Base-by-base conservation (phyloP, 1,140 invertebrate species). In the Ips nitidus region DNA sequence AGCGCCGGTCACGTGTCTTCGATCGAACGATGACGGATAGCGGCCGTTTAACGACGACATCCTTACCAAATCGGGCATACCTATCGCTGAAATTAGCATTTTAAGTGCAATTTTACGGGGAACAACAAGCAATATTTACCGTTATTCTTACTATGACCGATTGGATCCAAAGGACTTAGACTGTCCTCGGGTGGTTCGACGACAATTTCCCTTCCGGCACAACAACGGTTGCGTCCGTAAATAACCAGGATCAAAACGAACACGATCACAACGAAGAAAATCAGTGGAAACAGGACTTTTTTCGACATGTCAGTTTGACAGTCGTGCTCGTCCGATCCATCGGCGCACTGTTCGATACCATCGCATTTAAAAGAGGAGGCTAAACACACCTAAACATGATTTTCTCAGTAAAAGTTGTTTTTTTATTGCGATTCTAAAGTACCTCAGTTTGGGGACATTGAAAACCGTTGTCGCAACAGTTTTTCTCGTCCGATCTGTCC, bases 1-100 rank as follows among this genome's bases (percentile, higher is more conserved):
- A 1, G 92, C 90, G 37, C 91, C 92, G 8, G 92, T 93, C 5
- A 94, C 89, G 71, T 93, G 90, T 80, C 90, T 89, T 36, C 91
- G 84, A 75, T 94, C 91, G 71, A 92, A 93, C 68, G 87, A 88
- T 4, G 86, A 87, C 62, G 83, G 84, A 61, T 84, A 84, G 36
- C 85, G 84, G 2, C 84, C 85, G 52, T 88, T 87, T 1, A 90
- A 73, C 41, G 86, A 86, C 0, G 88, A 89, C 86, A 90, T 87
- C 58, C 86, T 82, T 1, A 89, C 83, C 3, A 85, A 82, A 75
- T 88, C 87, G 0, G 86, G 83, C 22, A 85, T 77, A 39, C 75
- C 77, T 73, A 53, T 22, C 22, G 22, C 22, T 22, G 22, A 22
- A 22, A 22, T 22, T 22, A 0, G 22, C 22, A 22, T 5, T n/a